A percentile compares a stretch with the other conserved stretches of the same genome.
phyloP scores from a whole-genome alignment of 2,888 invertebrate genomes.

The Mythimna impura region DNA sequence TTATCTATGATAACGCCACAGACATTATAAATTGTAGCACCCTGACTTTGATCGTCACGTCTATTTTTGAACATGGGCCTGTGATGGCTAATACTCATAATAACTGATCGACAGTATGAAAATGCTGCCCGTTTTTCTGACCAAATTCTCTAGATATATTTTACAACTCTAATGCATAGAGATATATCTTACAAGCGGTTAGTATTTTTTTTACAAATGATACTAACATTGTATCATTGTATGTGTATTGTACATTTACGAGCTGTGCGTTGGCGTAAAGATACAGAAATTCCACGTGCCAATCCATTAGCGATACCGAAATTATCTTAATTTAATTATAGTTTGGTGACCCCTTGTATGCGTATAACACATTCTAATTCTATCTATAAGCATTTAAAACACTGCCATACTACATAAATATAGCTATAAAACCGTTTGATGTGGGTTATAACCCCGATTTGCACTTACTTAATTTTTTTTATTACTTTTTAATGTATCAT shows the following conservation, averaged over 20 bases:
- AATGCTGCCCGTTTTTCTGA: not conserved
- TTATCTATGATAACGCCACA: not conserved
- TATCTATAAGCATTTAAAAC: slow-evolving; percentile 39
- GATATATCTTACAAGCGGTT: not conserved
- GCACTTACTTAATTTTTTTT: slow-evolving; percentile 58
- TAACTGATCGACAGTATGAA: not conserved
- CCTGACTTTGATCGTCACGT: not conserved
- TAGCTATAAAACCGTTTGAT: slow-evolving; percentile 45
- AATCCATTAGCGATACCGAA: slow-evolving; percentile 17
- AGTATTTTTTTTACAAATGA: not conserved
- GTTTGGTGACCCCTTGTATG: slow-evolving; percentile 21
- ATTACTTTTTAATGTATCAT: slow-evolving; percentile 57
- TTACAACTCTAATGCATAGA: not conserved
- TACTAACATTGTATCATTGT: not conserved
- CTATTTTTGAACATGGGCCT: no score
- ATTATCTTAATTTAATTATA: slow-evolving; percentile 27
- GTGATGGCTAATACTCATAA: not conserved
- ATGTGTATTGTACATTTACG: not conserved
- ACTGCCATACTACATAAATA: slow-evolving; percentile 32
- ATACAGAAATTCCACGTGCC: not conserved
- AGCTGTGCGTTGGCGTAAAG: not conserved
- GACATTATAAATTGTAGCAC: not conserved
- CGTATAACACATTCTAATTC: slow-evolving; percentile 31
- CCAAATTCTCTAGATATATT: not conserved
- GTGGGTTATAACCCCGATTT: slow-evolving; percentile 48